A percentile compares a stretch with the other conserved stretches of the same genome.
phyloP scores from a whole-genome alignment of 2,113 vertebrate species.

The Nibea albiflora region DNA sequence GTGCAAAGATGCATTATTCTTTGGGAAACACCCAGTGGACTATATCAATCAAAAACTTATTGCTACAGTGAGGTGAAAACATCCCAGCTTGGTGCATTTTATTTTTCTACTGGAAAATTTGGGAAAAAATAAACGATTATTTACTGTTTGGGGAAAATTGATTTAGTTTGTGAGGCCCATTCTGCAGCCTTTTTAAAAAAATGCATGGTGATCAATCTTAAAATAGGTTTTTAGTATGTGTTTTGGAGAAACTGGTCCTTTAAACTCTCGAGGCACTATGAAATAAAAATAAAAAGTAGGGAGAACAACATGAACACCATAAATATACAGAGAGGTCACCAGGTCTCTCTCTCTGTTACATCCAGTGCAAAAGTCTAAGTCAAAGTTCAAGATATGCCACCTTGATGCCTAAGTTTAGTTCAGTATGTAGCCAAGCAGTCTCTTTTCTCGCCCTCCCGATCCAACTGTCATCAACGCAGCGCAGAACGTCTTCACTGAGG shows the following conservation, averaged over 20 bases:
- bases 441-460: constrained; percentile 46
- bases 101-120: constrained; percentile 19
- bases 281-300: constrained; percentile 16
- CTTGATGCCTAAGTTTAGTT: constrained; percentile 67
- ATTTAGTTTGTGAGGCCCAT: not conserved
- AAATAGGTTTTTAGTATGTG: not conserved
- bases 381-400: constrained; percentile 70
- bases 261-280: constrained; percentile 24
- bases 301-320: constrained; percentile 48
- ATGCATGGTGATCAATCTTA: constrained; percentile 11
- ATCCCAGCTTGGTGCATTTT: constrained; percentile 39
- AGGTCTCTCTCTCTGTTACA: constrained; percentile 59
- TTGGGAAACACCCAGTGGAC: constrained; percentile 46
- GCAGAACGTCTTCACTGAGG: constrained; percentile 49
- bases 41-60: constrained; percentile 32
- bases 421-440: constrained; percentile 61
- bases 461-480: constrained; percentile 32
- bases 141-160: not conserved
- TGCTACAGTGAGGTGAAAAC: constrained; percentile 46
- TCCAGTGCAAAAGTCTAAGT: constrained; percentile 70
- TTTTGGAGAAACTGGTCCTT: constrained; percentile 24
- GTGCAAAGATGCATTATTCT: constrained; percentile 29
- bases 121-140: not conserved
- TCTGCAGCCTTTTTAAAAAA: not conserved
- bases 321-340: constrained; percentile 52